A percentile compares a stretch with the other conserved stretches of the same genome.
These are phyloP conservation scores for Chrysina gloriosa DNA, from an alignment of 2,888 invertebrate species.

Conservation along the genomic window DNA sequence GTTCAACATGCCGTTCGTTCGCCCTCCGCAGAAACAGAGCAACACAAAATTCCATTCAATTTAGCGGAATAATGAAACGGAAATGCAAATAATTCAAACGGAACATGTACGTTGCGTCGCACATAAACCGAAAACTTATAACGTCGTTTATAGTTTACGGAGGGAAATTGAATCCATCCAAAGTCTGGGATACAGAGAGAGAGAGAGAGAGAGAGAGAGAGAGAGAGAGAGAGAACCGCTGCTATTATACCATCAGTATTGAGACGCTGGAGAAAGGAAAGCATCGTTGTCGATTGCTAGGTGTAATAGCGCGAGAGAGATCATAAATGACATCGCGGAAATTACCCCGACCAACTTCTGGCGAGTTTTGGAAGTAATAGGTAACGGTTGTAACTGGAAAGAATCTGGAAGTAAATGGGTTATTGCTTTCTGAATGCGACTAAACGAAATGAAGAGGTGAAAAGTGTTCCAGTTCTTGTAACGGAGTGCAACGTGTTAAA, in stretches of 20 bases:
- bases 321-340: not conserved
- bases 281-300: not conserved
- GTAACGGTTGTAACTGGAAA: not conserved
- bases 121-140: conserved; percentile 35
- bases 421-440: no score
- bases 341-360: not conserved
- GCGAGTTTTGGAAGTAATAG: not conserved
- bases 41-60: conserved; percentile 36
- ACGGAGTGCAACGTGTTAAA: no score
- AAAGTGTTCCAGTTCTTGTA: no score
- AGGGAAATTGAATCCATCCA: conserved; percentile 28
- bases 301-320: not conserved
- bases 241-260: not conserved
- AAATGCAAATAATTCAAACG: conserved; percentile 35
- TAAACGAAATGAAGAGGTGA: no score
- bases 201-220: not conserved
- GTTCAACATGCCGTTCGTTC: conserved; percentile 9
- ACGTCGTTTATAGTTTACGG: conserved; percentile 32
- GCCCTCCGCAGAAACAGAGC: conserved; percentile 16
- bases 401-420: not conserved
- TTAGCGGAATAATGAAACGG: conserved; percentile 38
- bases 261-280: not conserved
- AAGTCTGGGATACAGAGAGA: not conserved
- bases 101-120: conserved; percentile 24
- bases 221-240: not conserved